Evolutionary conservation across 2,888 invertebrate species (phyloP).

Genomic region (Sicus ferrugineus): DNA sequence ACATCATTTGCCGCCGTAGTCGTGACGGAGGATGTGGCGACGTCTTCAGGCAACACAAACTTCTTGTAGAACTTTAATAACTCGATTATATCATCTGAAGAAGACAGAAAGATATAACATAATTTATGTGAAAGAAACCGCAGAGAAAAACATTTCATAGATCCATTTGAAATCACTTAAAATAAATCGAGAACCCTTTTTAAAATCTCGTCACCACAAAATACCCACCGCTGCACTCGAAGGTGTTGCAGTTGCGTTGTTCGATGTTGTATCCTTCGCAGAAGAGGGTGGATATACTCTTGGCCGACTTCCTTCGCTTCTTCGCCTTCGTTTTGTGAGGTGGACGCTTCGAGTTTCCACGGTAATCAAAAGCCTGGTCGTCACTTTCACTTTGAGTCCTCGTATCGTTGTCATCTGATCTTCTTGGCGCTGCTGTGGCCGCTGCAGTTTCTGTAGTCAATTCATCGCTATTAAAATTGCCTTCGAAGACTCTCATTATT

Average conservation of each 20-base stretch:
- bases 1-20: not conserved
- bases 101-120: conserved; percentile 11
- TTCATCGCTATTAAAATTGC: conserved; percentile 38
- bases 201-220: not conserved
- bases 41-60: conserved; percentile 54
- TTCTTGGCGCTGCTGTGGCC: conserved; percentile 35
- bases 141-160: not conserved
- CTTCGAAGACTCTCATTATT: conserved; percentile 42
- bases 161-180: not conserved
- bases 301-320: conserved; percentile 48
- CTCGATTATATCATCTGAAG: conserved; percentile 62
- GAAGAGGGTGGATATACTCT: conserved; percentile 60
- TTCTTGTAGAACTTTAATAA: conserved; percentile 63
- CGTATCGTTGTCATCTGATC: conserved; percentile 1
- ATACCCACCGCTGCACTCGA: conserved; percentile 62
- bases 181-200: not conserved
- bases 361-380: not conserved
- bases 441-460: conserved; percentile 32
- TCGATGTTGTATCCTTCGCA: conserved; percentile 65
- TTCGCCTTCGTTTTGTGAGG: not conserved
- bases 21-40: conserved; percentile 26
- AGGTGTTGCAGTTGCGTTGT: conserved; percentile 64
- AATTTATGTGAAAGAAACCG: not conserved
- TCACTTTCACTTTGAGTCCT: not conserved
- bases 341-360: conserved; percentile 1